These are phyloP conservation scores for Pitangus sulphuratus DNA, from an alignment of 2,797 vertebrate species.

Conservation along the genomic window DNA sequence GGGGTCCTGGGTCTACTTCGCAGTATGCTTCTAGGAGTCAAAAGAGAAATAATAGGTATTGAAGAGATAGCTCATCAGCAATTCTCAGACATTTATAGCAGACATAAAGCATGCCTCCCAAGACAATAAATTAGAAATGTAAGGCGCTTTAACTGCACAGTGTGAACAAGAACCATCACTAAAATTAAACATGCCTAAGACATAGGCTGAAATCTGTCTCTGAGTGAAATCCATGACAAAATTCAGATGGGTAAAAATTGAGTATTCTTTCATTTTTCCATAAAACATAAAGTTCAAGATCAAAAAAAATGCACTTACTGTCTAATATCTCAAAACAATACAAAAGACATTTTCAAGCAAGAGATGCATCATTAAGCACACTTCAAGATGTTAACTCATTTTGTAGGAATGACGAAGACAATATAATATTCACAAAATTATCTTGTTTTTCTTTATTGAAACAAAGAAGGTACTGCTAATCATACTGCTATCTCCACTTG, in stretches of 20 bases:
- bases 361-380: neutral
- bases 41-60: neutral
- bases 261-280: neutral
- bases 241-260: neutral
- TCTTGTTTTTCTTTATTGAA: neutral
- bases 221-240: neutral
- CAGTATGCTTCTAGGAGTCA: neutral
- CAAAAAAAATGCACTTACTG: neutral
- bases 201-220: neutral
- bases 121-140: constrained; percentile 2
- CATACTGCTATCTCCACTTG: neutral
- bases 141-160: neutral
- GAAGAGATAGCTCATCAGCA: constrained; percentile 6
- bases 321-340: neutral
- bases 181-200: neutral
- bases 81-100: constrained; percentile 24
- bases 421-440: neutral
- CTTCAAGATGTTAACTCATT: neutral
- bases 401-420: neutral
- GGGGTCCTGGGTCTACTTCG: neutral
- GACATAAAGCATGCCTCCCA: constrained; percentile 6
- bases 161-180: neutral
- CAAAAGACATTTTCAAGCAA: neutral
- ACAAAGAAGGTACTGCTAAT: neutral
- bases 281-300: neutral